These are phyloP conservation scores for Drosophila demipolita DNA, from an alignment of 2,888 invertebrate genomes.

Conservation along the genomic window DNA sequence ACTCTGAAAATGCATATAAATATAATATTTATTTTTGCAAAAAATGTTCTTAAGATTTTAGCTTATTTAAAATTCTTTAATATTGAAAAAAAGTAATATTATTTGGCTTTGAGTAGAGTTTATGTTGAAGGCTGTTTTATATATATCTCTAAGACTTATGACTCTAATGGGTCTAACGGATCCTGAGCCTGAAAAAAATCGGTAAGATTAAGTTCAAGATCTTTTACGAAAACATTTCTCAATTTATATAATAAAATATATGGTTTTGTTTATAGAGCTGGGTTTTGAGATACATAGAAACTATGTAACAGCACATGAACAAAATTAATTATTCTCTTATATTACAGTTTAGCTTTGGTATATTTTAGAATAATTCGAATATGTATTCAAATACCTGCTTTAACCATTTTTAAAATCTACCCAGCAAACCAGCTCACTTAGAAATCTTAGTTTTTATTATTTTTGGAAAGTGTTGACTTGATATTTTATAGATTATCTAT, in stretches of 20 bases:
- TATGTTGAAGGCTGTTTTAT: not conserved
- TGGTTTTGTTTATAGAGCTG: not conserved
- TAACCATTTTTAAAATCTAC: not conserved
- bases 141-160: not conserved
- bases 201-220: not conserved
- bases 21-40: not conserved
- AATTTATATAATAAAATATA: not conserved
- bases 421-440: not conserved
- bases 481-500: not conserved
- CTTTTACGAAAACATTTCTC: fast-evolving
- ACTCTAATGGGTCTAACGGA: not conserved
- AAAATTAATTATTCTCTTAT: not conserved
- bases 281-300: fast-evolving
- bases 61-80: not conserved
- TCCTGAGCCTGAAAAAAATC: fast-evolving
- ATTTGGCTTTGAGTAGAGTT: not conserved
- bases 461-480: no score
- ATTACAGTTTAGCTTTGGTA: not conserved
- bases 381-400: not conserved
- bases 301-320: no score
- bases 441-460: no score
- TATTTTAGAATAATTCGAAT: not conserved
- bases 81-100: not conserved
- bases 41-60: not conserved
- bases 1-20: not conserved